A percentile compares a stretch with the other conserved stretches of the same genome.
phyloP scores from a whole-genome alignment of 1,140 invertebrate genomes.

The Lepidotrigona ventralis region DNA sequence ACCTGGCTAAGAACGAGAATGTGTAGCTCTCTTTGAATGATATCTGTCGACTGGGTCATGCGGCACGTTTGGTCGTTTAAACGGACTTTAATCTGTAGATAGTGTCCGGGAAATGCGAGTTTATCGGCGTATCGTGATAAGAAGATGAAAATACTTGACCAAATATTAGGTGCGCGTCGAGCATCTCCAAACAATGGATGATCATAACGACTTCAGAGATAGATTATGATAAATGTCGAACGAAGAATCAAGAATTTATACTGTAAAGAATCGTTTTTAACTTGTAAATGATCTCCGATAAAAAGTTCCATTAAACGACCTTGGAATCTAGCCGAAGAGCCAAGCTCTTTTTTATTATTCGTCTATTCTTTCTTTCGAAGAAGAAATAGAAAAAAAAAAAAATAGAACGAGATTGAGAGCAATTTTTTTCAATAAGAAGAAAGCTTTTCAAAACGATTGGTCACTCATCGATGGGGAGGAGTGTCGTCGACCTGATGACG shows the following conservation, averaged over 20 bases:
- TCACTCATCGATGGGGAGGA: slow-evolving; percentile 55
- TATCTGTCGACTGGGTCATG: not conserved
- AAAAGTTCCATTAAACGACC: not conserved
- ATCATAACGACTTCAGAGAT: no score
- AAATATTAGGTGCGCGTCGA: not conserved
- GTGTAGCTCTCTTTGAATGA: not conserved
- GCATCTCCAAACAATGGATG: not conserved
- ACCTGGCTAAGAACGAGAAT: not conserved
- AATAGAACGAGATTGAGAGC: not conserved
- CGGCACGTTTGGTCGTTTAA: not conserved
- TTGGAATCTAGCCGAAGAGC: no score
- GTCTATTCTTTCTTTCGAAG: no score
- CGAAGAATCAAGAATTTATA: not conserved
- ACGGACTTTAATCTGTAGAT: not conserved
- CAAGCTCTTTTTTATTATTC: no score
- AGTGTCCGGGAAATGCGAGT: not conserved
- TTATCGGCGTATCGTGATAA: not conserved
- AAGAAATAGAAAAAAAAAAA: not conserved
- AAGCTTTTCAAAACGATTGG: not conserved
- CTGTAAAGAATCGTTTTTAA: not conserved
- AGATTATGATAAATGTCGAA: not conserved
- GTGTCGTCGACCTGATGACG: slow-evolving; percentile 72
- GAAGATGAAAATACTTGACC: not conserved
- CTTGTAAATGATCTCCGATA: not conserved
- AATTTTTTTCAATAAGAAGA: not conserved